These are phyloP conservation scores for Spodoptera exigua DNA, from an alignment of 2,888 invertebrate genomes.

Conservation along the genomic window DNA sequence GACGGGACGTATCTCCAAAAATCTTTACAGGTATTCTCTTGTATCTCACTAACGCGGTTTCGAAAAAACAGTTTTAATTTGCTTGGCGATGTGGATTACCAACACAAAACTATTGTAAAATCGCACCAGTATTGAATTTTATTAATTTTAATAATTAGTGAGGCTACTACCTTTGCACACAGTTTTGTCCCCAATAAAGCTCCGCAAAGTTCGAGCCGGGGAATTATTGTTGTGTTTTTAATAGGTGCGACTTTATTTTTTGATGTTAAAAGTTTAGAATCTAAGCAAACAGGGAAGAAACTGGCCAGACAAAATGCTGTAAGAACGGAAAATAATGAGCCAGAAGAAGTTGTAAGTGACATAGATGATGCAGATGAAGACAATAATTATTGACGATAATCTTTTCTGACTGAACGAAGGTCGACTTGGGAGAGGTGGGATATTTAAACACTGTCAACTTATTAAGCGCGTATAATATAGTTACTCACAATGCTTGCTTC, in stretches of 20 bases:
- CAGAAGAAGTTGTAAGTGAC: too few species aligned
- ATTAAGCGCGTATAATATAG: too few species aligned
- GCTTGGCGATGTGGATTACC: slow-evolving; percentile 2
- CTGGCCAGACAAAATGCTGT: too few species aligned
- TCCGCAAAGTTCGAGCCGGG: background rate
- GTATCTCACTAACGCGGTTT: slow-evolving; percentile 4
- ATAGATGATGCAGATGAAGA: too few species aligned
- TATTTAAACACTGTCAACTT: too few species aligned
- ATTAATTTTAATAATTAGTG: slow-evolving; percentile 1
- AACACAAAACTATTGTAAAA: slow-evolving; percentile 7
- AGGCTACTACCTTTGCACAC: slow-evolving; percentile 2
- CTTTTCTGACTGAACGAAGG: too few species aligned
- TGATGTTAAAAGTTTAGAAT: background rate
- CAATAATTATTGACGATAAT: too few species aligned
- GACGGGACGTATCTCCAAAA: slow-evolving; percentile 7
- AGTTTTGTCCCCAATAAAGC: too few species aligned
- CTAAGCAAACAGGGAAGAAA: too few species aligned
- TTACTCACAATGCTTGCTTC: too few species aligned
- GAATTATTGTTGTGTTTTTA: slow-evolving; percentile 1
- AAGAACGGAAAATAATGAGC: too few species aligned
- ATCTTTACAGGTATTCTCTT: background rate
- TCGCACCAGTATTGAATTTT: slow-evolving; percentile 7
- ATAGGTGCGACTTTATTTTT: slow-evolving; percentile 2
- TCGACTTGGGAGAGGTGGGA: too few species aligned
- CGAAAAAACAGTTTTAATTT: slow-evolving; percentile 2